phyloP scores from a whole-genome alignment of 37 sponge, comb jelly and placozoan genomes.

The Cliona cf. orientalis region DNA sequence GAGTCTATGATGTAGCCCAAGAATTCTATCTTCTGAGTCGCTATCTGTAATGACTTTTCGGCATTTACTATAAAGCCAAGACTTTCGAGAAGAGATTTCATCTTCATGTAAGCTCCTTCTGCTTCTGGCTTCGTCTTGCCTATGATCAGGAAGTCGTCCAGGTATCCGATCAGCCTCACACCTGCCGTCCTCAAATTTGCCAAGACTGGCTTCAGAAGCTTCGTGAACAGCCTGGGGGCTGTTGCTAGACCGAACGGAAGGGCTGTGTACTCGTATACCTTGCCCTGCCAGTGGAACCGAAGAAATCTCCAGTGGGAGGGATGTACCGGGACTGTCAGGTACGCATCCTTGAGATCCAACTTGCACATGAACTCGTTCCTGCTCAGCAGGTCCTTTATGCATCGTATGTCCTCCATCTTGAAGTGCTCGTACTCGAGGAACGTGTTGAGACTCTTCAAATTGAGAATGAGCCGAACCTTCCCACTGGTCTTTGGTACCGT shows the following conservation, averaged over 20 bases:
- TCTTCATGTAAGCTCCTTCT: neutral
- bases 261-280: constrained; percentile 7
- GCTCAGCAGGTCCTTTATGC: constrained; percentile 22
- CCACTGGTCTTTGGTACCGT: constrained; percentile 15
- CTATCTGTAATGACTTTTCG: neutral
- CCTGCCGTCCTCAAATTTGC: constrained; percentile 7
- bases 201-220: constrained; percentile 39
- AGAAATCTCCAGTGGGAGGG: constrained; percentile 7
- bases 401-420: too few species aligned
- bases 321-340: too few species aligned
- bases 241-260: constrained; percentile 31
- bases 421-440: neutral
- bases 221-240: constrained; percentile 19
- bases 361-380: constrained; percentile 3
- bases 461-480: constrained; percentile 4
- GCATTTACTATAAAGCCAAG: constrained; percentile 31
- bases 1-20: constrained; percentile 44
- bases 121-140: constrained; percentile 7
- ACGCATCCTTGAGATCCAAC: too few species aligned
- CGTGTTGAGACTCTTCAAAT: neutral
- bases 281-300: constrained; percentile 4
- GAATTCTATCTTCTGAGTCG: constrained; percentile 31
- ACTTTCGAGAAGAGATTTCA: neutral
- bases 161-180: constrained; percentile 4
- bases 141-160: constrained; percentile 34